Base-by-base conservation (phyloP, 1,140 invertebrate species). In the Aphaenogaster rudis region DNA sequence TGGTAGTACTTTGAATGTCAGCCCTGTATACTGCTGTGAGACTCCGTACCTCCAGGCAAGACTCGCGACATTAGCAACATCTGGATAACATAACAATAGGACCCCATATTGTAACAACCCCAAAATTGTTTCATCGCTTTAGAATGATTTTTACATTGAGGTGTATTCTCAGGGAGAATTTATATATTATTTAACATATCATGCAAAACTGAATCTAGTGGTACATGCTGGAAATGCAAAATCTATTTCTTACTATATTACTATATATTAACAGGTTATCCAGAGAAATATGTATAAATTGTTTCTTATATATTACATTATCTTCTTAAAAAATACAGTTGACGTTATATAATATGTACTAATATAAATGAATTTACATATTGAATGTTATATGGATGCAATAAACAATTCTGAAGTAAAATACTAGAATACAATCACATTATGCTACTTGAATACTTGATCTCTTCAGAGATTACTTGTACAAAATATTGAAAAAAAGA, bases 1-100 rank as follows among this genome's bases (percentile, higher is more conserved):
- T 71, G 94, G 93, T 95, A 94, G 95, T 89, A 91, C 92, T 94
- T 95, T 91, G 90, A 94, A 94, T 94, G 94, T 95, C 94, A 95
- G 94, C 93, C 93, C 91, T 93, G 93, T 91, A 91, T 90, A 87
- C 91, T 87, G 85, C 90, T 92, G 88, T 90, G 82, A 92, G 88
- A 93, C 93, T 93, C 94, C 93, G 91, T 93, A 89, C 92, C 91
- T 93, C 93, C 92, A 92, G 89, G 91, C 88, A 93, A 93, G 91
- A 92, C 90, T 95, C 86, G 92, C 86, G 90, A 95, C 88, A 92
- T 92, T 94, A 95, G 93, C 93, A 94, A 94, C 94, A 95, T 95
- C 94, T 95, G 91, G 57, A 93, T 92, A 94, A 94, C 86, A 94
- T 89, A 93, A 91, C 82, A 91, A 94, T 77, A 94, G 88, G 88